Conservation (phyloP, 2,888 invertebrate genomes). For the Acanthosepion pharaonis region DNA sequence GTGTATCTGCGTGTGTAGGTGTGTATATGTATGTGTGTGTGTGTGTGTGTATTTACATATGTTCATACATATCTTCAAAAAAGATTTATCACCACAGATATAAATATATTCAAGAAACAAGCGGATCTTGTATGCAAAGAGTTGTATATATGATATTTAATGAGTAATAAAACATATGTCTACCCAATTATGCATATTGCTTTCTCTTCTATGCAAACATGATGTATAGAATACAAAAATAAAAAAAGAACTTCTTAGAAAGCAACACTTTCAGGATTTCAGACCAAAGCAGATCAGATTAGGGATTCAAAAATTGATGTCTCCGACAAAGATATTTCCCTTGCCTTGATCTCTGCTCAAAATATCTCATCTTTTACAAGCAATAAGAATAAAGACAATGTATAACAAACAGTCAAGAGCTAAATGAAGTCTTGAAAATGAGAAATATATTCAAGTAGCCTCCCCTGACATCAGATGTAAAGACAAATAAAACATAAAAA, state of each 20-base stretch:
- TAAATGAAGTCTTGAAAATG: background rate
- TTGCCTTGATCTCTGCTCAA: background rate
- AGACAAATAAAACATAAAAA: too few species aligned
- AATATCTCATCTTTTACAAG: slow-evolving; percentile 4
- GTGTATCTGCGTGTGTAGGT: background rate
- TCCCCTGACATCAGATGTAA: background rate
- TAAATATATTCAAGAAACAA: background rate
- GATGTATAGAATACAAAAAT: background rate
- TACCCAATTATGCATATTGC: background rate
- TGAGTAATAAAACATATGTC: background rate
- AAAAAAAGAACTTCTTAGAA: background rate
- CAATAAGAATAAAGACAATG: background rate
- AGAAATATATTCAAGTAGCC: background rate
- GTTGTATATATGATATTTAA: background rate
- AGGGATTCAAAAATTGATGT: background rate
- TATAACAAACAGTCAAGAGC: background rate
- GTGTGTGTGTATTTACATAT: background rate
- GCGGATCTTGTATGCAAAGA: background rate
- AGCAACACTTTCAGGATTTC: background rate
- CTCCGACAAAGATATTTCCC: background rate
- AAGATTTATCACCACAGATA: background rate
- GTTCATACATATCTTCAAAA: background rate
- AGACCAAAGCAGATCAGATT: background rate
- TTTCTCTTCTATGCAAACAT: background rate
- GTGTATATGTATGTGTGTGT: background rate